Evolutionary conservation across 2,888 invertebrate genomes (phyloP), one percentile per base, ranked within the genome.

Genomic region (Sphaerophoria rueppellii): DNA sequence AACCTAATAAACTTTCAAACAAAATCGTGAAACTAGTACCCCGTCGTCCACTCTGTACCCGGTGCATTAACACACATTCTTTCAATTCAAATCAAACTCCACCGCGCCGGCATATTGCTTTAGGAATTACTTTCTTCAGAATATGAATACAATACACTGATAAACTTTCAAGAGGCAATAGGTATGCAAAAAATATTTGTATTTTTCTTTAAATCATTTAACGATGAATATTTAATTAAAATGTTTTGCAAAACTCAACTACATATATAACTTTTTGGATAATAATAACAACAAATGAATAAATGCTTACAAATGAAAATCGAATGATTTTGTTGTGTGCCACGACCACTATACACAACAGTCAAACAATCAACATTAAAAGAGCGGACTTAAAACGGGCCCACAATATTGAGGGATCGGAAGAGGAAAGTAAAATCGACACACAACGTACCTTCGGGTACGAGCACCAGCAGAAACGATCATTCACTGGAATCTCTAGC

Each of bases 271-370:
- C 12, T 7, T 34, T 34, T 55, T 34, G n/a, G 6, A 35, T 9
- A 37, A 70, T 37, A 71, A 24, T 9, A 73, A 54, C 34, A 43
- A 16, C 55, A 35, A 16, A 54, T 35, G 50, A 58, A 74, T 12
- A 34, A 72, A 60, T 72, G 71, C 83, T 83, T 83, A 83, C 83
- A 73, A 7, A 60, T 61, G 52, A 80, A 83, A 83, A 80, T 80
- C 80, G 83, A 67, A 76, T 67, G 83, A 80, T 75, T 67, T 71
- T 75, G 61, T 40, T 76, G 80, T 40, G 16, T 63, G 37, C 50
- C 50, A 35, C 65, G 74, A 54, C 48, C 52, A 57, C 76, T 40
- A 61, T 61, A 71, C 35, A 57, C 58, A 24, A 24, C 24, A 58
- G 7, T 55, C 48, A 54, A 76, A 55, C 57, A 24, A 60, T 16